Evolutionary conservation across 2,888 invertebrate genomes (phyloP), one percentile per base, ranked within the genome.

Genomic region (Phymatocera aterrima): DNA sequence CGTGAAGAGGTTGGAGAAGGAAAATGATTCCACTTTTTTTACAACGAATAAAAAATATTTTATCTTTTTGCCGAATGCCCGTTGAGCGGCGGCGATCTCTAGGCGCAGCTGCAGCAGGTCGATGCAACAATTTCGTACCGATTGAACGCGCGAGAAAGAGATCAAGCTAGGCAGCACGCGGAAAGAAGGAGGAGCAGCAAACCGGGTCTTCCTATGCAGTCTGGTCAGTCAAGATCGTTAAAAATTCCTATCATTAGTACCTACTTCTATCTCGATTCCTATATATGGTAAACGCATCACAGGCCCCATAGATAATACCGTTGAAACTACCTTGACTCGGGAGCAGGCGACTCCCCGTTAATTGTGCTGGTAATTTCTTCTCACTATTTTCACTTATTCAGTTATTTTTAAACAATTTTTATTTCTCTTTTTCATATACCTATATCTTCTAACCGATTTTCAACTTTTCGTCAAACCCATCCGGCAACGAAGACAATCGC

Each of bases 161-260:
- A 74, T 46, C 48, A 15, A 21, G 4, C 3, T 40, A 24, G 15
- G 46, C 70, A 34, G 48, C 70, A 51, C 28, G 34, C 46, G 46
- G 74, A 46, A 5, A 46, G 8, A 5, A 68, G 24, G 28, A 21
- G 75, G 61, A 80, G 77, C 51, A 75, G 77, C 64, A 80, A 72
- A 75, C 54, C 78, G 54, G 57, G 57, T 57, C 4, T 28, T 28
- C 28, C 57, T 12, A n/a, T n/a, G n/a, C 28, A 72, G n/a, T 48
- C 48, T 34, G 34, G 31, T 40, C 48, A 31, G 21, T 15, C 28
- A 31, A 43, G 31, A 48, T 48, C 51, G 72, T 72, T 72, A 51
- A 72, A 72, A 72, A 72, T 72, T 51, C 68, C 72, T 72, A 51
- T 51, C 72, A 72, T 72, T 72, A 72, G 72, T 72, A 51, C 51